Evolutionary conservation across 2,113 vertebrate species (phyloP), one percentile per base, ranked within the genome.

Genomic region (Megaleporinus macrocephalus): DNA sequence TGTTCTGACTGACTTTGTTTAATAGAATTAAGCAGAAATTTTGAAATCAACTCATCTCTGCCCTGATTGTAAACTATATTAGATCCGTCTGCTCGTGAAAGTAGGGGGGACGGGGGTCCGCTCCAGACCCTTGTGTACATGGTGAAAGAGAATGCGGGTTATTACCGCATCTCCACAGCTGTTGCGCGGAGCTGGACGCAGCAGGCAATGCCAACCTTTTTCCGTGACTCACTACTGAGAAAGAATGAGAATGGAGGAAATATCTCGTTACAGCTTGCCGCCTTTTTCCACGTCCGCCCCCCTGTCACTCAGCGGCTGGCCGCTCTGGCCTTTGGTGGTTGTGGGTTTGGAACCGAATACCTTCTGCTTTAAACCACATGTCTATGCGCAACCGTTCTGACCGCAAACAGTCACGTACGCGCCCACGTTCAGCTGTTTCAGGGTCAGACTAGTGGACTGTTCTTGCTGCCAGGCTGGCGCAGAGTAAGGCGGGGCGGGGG

Each of bases 291-390:
- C 33, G 14, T 14, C 22, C 33, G 27, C 63, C 51, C 4, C 4
- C 14, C 24, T 66, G 26, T 68, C 76, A 55, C 76, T 78, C 49
- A 69, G 5, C 76, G 69, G 47, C 76, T 78, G 63, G 33, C 49
- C 26, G 66, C 27, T 36, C 49, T 47, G 66, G 44, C 49, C 27
- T 68, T 78, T 33, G 27, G 76, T 68, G 62, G 62, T 78, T 78
- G 33, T 14, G 20, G 24, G 15, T 78, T 66, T 66, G 62, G 61
- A 78, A 29, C 41, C n/a, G 18, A 78, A 20, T 22, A 3, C 65
- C 10, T 20, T 22, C 30, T 68, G 62, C 76, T 77, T n/a, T 44
- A 76, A 76, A 76, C 61, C 41, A 77, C 59, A 49, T 16, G 61
- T 36, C 44, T 78, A 41, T 44, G 26, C 15, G 61, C 26, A 27